Conservation (phyloP, 2,797 vertebrate species). For the Pangasius macronema region DNA sequence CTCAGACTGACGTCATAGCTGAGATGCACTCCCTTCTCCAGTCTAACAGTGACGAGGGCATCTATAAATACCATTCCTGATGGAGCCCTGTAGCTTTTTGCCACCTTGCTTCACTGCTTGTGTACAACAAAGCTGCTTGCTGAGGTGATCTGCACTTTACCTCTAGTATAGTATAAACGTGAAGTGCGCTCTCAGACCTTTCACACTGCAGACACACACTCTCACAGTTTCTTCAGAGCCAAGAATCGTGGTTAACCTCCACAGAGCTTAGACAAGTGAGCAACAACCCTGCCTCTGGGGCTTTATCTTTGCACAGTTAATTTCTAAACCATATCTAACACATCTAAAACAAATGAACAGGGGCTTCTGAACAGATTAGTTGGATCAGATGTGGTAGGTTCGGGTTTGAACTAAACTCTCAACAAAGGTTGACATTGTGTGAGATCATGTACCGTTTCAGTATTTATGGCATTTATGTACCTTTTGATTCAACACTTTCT, state of each 20-base stretch:
- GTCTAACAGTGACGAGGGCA: constrained; percentile 33
- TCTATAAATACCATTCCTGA: constrained; percentile 51
- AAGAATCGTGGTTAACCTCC: background rate
- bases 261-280: background rate
- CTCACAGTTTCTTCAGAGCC: background rate
- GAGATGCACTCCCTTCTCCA: constrained; percentile 39
- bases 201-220: no score
- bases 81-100: constrained; percentile 18
- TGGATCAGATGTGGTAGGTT: background rate
- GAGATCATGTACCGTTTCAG: background rate
- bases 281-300: no score
- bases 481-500: background rate
- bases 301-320: background rate
- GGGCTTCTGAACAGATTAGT: background rate
- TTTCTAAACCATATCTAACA: background rate
- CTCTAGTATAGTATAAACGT: background rate
- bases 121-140: constrained; percentile 5
- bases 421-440: background rate
- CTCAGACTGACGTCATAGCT: constrained; percentile 43
- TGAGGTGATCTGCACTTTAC: constrained; percentile 7
- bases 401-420: background rate
- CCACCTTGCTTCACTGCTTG: constrained; percentile 20
- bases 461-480: no score
- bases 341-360: background rate
- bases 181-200: background rate